Evolutionary conservation across 2,888 invertebrate genomes (phyloP).

Genomic region (Philaethria dido): DNA sequence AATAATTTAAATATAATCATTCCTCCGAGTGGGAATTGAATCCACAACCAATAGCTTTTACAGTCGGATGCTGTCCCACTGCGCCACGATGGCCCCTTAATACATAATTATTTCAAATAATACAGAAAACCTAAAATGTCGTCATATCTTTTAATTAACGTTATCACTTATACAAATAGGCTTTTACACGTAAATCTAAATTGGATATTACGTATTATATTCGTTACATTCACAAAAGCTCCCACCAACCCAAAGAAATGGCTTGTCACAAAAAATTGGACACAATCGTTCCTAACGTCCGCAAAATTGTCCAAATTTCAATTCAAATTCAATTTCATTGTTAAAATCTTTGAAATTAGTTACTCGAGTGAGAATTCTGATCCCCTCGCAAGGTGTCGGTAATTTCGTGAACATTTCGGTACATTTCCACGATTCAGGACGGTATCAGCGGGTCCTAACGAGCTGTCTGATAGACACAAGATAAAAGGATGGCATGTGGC

Average conservation of each 20-base stretch:
- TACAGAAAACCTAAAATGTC: background rate
- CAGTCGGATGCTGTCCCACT: too few relatives aligned
- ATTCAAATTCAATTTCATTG: conserved; percentile 42
- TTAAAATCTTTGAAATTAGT: conserved; percentile 45
- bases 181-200: conserved; percentile 9
- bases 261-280: conserved; percentile 27
- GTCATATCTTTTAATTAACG: background rate
- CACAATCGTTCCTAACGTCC: conserved; percentile 27
- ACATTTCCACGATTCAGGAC: conserved; percentile 28
- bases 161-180: background rate
- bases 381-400: conserved; percentile 39
- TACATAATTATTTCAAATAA: background rate
- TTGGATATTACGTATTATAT: background rate
- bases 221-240: background rate
- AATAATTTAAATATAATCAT: too few relatives aligned
- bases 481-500: conserved; percentile 36
- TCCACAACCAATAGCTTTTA: too few relatives aligned
- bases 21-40: too few relatives aligned
- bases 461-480: conserved; percentile 42
- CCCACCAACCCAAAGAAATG: conserved; percentile 14
- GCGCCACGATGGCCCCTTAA: too few relatives aligned
- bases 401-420: conserved; percentile 36
- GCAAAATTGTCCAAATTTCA: conserved; percentile 41
- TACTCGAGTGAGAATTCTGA: conserved; percentile 43
- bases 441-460: conserved; percentile 37